Evolutionary conservation across 2,797 vertebrate species (phyloP).

Genomic region (Sternarchorhynchus goeldii): DNA sequence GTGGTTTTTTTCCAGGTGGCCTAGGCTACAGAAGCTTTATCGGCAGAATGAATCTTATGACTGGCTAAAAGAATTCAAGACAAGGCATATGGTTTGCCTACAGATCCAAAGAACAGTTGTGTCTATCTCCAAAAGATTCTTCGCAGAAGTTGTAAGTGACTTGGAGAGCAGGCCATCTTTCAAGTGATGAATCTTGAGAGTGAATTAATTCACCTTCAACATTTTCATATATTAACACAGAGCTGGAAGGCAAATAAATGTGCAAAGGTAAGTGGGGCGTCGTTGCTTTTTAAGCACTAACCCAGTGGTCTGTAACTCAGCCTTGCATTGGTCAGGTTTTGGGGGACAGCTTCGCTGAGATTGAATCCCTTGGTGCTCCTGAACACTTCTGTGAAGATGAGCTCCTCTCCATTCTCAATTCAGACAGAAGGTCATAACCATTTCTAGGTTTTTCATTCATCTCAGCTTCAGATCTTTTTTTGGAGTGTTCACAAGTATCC

Average conservation of each 20-base stretch:
- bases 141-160: slow-evolving; percentile 92
- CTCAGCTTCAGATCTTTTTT: not conserved
- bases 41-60: slow-evolving; percentile 86
- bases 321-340: slow-evolving; percentile 86
- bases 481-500: not conserved
- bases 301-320: slow-evolving; percentile 69
- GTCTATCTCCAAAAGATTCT: slow-evolving; percentile 94
- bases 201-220: not conserved
- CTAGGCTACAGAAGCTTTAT: slow-evolving; percentile 90
- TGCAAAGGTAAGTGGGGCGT: not conserved
- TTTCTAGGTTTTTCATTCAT: not conserved
- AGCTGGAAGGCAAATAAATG: not conserved
- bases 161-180: not conserved
- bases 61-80: slow-evolving; percentile 93
- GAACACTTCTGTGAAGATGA: slow-evolving; percentile 98
- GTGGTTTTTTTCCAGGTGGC: slow-evolving; percentile 82
- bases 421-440: slow-evolving; percentile 86
- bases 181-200: not conserved
- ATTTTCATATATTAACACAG: not conserved
- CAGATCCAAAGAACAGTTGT: slow-evolving; percentile 89
- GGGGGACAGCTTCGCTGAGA: slow-evolving; percentile 95
- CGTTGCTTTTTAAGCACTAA: slow-evolving; percentile 63
- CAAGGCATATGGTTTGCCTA: slow-evolving; percentile 85
- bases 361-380: slow-evolving; percentile 91
- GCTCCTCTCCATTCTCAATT: slow-evolving; percentile 91